Evolutionary conservation across 2,797 vertebrate species (phyloP).

Genomic region (Lepus townsendii): DNA sequence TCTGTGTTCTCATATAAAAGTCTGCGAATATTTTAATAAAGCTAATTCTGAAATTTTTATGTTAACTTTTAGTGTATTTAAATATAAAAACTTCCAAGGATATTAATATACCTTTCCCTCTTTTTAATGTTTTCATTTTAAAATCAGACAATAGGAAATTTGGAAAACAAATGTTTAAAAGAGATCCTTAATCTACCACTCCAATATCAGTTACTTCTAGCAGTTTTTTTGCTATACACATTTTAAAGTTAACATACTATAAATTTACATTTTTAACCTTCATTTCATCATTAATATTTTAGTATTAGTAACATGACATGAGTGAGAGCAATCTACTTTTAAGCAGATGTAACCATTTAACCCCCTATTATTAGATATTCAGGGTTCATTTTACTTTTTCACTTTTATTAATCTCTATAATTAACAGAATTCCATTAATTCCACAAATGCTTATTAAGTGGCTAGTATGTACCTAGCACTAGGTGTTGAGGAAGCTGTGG

Average conservation of each 20-base stretch:
- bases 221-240: conserved; percentile 25
- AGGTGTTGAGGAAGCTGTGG: neutral
- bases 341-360: conserved; percentile 48
- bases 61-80: conserved; percentile 69
- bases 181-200: neutral
- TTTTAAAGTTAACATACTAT: conserved; percentile 56
- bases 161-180: conserved; percentile 26
- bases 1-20: conserved; percentile 89
- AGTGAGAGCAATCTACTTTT: conserved; percentile 25
- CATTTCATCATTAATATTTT: conserved; percentile 52
- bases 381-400: conserved; percentile 37
- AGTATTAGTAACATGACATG: conserved; percentile 11
- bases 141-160: conserved; percentile 45
- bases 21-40: conserved; percentile 87
- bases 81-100: conserved; percentile 67
- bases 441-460: conserved; percentile 15
- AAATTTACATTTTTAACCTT: conserved; percentile 58
- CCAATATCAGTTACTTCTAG: conserved; percentile 21
- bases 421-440: conserved; percentile 7
- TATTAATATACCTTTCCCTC: neutral
- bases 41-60: conserved; percentile 77
- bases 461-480: neutral
- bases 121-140: conserved; percentile 46
- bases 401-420: conserved; percentile 33
- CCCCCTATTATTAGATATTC: conserved; percentile 28